Evolutionary conservation across 2,888 invertebrate species (phyloP).

Genomic region (Drosophila nigricruria): DNA sequence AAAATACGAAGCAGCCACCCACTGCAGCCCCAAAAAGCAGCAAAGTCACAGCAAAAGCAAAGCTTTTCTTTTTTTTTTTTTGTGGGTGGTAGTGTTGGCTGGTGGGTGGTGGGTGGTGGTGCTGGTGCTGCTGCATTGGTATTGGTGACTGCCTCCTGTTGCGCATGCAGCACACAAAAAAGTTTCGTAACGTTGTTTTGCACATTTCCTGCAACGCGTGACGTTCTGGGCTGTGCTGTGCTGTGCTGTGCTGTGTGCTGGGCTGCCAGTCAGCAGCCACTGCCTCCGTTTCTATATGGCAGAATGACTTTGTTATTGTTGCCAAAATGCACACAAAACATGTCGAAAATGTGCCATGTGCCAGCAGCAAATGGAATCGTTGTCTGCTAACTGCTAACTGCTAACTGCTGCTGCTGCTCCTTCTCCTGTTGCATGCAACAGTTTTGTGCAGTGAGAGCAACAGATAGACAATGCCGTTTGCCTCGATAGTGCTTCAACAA

Average conservation of each 20-base stretch:
- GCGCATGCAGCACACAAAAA: conserved; percentile 72
- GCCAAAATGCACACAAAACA: conserved; percentile 79
- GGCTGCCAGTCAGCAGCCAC: conserved; percentile 56
- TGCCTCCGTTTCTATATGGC: conserved; percentile 35
- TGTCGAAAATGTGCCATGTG: conserved; percentile 81
- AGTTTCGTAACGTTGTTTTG: conserved; percentile 80
- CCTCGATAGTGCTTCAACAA: conserved; percentile 57
- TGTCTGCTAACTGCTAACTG: conserved; percentile 50
- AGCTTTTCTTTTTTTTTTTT: conserved; percentile 6
- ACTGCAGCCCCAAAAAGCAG: conserved; percentile 46
- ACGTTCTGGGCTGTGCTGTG: conserved; percentile 41
- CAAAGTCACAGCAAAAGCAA: conserved; percentile 48
- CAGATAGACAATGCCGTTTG: conserved; percentile 50
- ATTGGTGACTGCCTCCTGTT: conserved; percentile 71
- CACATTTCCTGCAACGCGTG: conserved; percentile 78
- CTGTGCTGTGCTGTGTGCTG: conserved; percentile 20
- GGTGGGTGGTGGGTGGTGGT: conserved; percentile 3
- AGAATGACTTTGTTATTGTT: conserved; percentile 48
- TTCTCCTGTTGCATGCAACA: conserved; percentile 71
- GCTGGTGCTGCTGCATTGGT: conserved; percentile 24
- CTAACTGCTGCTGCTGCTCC: conserved; percentile 13
- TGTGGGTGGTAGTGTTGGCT: conserved; percentile 8
- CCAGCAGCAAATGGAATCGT: conserved; percentile 68
- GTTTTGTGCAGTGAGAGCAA: conserved; percentile 55
- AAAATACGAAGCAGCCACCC: conserved; percentile 54